Percentiles rank a stretch among this genome's conserved stretches.
phyloP scores from a whole-genome alignment of 2,797 vertebrate genomes.

The Antennarius maculatus region DNA sequence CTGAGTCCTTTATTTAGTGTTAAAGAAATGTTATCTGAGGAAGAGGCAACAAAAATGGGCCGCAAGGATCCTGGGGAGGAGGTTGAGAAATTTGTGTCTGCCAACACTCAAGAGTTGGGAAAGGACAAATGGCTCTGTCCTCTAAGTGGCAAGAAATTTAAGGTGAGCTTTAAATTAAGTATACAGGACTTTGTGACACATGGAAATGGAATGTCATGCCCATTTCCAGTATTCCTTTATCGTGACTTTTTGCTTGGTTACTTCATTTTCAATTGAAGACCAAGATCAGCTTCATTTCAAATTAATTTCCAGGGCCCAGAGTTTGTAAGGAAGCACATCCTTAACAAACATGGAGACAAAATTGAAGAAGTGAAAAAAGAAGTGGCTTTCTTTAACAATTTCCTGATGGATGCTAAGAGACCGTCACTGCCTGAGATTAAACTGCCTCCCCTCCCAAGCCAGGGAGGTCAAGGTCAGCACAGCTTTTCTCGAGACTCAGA shows the following conservation, averaged over 20 bases:
- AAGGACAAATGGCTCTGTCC: conserved; percentile 96
- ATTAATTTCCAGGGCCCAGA: conserved; percentile 85
- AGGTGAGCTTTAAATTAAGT: conserved; percentile 72
- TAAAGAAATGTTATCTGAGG: conserved; percentile 88
- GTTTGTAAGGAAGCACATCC: conserved; percentile 94
- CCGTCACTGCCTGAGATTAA: conserved; percentile 91
- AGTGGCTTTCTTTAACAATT: conserved; percentile 92
- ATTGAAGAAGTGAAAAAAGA: conserved; percentile 96
- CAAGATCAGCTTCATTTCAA: neutral
- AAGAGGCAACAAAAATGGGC: conserved; percentile 91
- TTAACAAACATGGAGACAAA: conserved; percentile 94
- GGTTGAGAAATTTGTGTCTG: conserved; percentile 91
- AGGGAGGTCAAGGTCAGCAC: conserved; percentile 83
- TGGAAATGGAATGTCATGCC: neutral
- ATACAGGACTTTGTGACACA: neutral
- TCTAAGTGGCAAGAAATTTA: conserved; percentile 94
- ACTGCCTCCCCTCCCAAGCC: conserved; percentile 84
- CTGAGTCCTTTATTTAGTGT: conserved; percentile 85
- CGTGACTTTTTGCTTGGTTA: neutral
- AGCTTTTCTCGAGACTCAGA: neutral
- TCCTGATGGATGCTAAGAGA: conserved; percentile 92
- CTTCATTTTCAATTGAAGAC: neutral
- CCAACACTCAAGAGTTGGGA: conserved; percentile 92
- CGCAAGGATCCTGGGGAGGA: conserved; percentile 92
- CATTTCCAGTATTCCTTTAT: neutral